Percentiles rank a stretch among this genome's conserved stretches.
Conservation (phyloP, 2,113 vertebrate genomes). For the Limnothrissa miodon region DNA sequence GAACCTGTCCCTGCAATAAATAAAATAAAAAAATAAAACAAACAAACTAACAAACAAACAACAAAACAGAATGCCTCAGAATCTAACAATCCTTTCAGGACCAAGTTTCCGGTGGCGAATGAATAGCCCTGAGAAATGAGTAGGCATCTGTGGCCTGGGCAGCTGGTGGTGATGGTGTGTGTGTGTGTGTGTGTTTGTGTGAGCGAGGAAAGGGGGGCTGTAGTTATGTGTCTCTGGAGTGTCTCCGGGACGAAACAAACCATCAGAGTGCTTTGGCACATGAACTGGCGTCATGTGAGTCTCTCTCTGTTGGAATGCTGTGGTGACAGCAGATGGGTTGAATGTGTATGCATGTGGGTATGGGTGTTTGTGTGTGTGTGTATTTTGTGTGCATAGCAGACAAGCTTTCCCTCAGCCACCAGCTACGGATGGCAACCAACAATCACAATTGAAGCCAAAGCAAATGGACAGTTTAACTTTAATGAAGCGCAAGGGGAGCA, state of each 20-base stretch:
- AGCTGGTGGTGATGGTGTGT: no score
- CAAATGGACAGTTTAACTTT: neutral
- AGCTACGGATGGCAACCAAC: neutral
- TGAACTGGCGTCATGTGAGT: constrained; percentile 26
- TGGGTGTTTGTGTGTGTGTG: neutral
- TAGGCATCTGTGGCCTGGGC: neutral
- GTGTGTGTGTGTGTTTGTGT: neutral
- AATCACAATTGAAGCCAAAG: neutral
- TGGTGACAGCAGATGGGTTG: constrained; percentile 15
- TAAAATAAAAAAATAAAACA: no score
- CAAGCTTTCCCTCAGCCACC: neutral
- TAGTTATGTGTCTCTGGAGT: neutral
- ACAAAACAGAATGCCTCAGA: neutral
- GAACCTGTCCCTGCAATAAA: no score
- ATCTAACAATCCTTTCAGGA: neutral
- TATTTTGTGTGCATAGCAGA: neutral
- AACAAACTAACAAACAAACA: no score
- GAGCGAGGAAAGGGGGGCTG: neutral
- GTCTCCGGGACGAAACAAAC: neutral
- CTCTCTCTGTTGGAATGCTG: constrained; percentile 26
- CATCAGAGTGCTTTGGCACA: constrained; percentile 28
- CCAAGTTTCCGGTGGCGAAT: neutral
- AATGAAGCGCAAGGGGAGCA: neutral
- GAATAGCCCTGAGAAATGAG: neutral
- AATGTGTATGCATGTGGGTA: neutral